These are phyloP conservation scores for Gymnogyps californianus DNA, from an alignment of 2,113 vertebrate species.

Conservation along the genomic window DNA sequence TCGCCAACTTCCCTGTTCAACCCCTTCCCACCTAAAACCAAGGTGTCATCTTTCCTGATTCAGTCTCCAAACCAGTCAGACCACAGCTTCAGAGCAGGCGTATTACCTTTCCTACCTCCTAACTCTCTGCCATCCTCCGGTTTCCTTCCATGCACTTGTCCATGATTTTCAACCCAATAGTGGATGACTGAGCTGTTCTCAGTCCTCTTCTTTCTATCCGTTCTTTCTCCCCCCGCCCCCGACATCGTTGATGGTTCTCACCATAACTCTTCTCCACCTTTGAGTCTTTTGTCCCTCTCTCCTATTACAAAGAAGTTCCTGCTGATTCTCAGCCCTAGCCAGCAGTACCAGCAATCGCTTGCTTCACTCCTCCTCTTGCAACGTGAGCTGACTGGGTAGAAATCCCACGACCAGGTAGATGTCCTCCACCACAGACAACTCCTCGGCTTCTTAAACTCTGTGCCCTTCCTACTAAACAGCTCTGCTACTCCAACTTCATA, in stretches of 20 bases:
- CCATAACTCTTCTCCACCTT: not conserved
- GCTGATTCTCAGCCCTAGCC: not conserved
- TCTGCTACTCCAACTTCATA: not conserved
- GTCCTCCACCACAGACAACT: not conserved
- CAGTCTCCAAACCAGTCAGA: not conserved
- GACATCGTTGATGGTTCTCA: not conserved
- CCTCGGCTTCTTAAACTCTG: not conserved
- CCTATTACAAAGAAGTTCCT: not conserved
- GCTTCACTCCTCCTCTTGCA: not conserved
- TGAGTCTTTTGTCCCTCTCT: not conserved
- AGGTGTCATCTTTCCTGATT: not conserved
- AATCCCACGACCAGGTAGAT: not conserved
- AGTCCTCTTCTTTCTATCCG: not conserved
- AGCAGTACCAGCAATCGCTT: not conserved
- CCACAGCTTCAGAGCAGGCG: not conserved
- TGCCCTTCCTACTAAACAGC: not conserved
- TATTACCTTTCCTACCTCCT: too few relatives aligned
- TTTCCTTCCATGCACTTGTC: not conserved
- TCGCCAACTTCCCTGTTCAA: not conserved
- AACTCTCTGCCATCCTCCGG: not conserved
- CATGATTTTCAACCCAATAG: not conserved
- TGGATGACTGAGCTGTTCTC: not conserved
- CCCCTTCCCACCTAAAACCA: not conserved
- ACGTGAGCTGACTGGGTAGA: fast-evolving
- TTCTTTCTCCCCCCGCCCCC: not conserved